Base-by-base conservation (phyloP, 2,113 vertebrate genomes). In the Solea solea region DNA sequence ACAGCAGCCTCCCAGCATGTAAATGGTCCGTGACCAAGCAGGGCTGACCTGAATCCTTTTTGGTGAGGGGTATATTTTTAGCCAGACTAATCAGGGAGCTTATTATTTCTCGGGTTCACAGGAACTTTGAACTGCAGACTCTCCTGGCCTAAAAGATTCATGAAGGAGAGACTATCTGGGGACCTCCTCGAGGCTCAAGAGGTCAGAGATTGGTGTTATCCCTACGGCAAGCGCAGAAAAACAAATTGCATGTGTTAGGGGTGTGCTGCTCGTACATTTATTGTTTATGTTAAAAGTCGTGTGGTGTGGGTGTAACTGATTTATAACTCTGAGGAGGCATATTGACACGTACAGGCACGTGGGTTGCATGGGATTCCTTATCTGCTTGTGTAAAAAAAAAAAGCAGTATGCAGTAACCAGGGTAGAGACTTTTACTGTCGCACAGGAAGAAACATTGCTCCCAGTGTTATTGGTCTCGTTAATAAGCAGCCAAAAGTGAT, bases 91-190 rank as follows among this genome's bases (percentile, higher is more conserved):
- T 94, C 90, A 91, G 86, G 77, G 77, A 88, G 86, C 91, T 92
- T 93, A 81, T 92, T 93, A 92, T 91, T 90, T 92, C 86, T 86
- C 9, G 34, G 88, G 86, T 91, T 92, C 85, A 77, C 83, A 78
- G 72, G 82, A 92, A 91, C 86, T 89, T 90, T 92, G 90, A 92
- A 93, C 92, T 82, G 66, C 79, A 84, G 86, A 84, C 83, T 89
- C 83, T 83, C 74, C 60, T 71, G 75, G 76, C 74, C 89, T 93
- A 88, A 93, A 94, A 91, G 82, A 91, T 92, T 92, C 88, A 94
- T 91, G 92, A 94, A 89, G 81, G 57, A 74, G 34, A 66, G 80
- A 76, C 84, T 72, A 80, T 73, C 63, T 25, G 61, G 91, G 87
- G 88, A 90, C 80, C 83, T 80, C 68, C 76, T 82, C 51, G 50